Percentiles rank a stretch among this genome's conserved stretches.
phyloP scores from a whole-genome alignment of 2,888 invertebrate genomes.

The Caenorhabditis auriculariae region DNA sequence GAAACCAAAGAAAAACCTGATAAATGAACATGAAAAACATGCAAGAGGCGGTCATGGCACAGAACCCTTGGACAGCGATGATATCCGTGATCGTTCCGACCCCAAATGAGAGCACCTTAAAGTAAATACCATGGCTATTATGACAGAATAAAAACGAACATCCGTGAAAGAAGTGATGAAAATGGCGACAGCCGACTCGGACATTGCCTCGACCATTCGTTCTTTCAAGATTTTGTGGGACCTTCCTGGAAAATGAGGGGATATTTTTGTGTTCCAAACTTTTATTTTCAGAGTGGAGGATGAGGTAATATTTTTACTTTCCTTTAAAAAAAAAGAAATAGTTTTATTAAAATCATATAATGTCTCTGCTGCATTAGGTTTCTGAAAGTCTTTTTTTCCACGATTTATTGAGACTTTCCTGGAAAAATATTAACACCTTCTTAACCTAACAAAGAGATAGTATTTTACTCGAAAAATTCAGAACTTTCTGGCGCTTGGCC shows the following conservation, averaged over 20 bases:
- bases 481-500: too few relatives aligned
- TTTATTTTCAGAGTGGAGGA: too few relatives aligned
- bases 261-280: too few relatives aligned
- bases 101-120: conserved; percentile 76
- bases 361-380: too few relatives aligned
- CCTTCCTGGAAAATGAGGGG: conserved; percentile 24
- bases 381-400: too few relatives aligned
- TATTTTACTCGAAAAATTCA: too few relatives aligned
- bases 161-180: conserved; percentile 89
- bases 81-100: conserved; percentile 90
- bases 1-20: conserved; percentile 69
- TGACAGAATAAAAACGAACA: conserved; percentile 23
- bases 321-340: conserved; percentile 22
- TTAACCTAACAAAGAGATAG: too few relatives aligned
- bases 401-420: too few relatives aligned
- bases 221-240: conserved; percentile 72
- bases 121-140: background rate
- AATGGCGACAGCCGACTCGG: conserved; percentile 90
- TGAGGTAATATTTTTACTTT: conserved; percentile 17
- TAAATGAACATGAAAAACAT: conserved; percentile 87
- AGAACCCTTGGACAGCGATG: conserved; percentile 89
- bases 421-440: too few relatives aligned
- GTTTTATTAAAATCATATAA: too few relatives aligned
- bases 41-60: conserved; percentile 90
- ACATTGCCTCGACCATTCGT: conserved; percentile 83